phyloP scores from a whole-genome alignment of 53 echinoderm and acorn worm species.

The Paracentrotus lividus region DNA sequence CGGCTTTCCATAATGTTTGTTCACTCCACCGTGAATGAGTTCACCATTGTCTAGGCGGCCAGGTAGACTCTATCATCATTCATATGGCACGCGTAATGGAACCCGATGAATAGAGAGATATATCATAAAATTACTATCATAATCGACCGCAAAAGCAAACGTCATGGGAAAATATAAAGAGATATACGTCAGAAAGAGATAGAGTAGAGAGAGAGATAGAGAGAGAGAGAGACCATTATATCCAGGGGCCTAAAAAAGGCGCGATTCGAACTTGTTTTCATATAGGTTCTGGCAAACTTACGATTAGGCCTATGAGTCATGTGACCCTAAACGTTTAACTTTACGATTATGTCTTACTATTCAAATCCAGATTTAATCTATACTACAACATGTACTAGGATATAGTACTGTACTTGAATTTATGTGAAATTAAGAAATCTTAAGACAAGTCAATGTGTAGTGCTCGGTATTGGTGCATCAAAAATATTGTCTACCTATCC shows the following conservation, averaged over 20 bases:
- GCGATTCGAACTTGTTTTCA: too few relatives aligned
- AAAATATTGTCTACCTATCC: too few relatives aligned
- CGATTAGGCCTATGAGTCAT: too few relatives aligned
- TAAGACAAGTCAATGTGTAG: too few relatives aligned
- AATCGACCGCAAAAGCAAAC: slow-evolving; percentile 4
- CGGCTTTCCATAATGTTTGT: slow-evolving; percentile 24
- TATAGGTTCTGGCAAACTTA: too few relatives aligned
- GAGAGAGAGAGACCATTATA: not conserved
- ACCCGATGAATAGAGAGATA: slow-evolving; percentile 23
- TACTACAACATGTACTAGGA: too few relatives aligned
- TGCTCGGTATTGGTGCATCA: too few relatives aligned
- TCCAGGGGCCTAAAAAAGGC: slow-evolving; percentile 51
- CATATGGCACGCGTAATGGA: slow-evolving; percentile 48
- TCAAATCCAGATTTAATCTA: too few relatives aligned
- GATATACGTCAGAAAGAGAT: not conserved
- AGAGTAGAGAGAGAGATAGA: not conserved
- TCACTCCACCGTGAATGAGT: not conserved
- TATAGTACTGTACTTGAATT: too few relatives aligned
- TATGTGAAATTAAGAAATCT: too few relatives aligned
- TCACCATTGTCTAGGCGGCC: not conserved
- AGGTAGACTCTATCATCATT: slow-evolving; percentile 41
- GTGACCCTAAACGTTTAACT: too few relatives aligned
- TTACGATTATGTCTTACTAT: too few relatives aligned
- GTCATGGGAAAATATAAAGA: not conserved
- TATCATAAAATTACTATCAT: not conserved